Evolutionary conservation across 2,888 invertebrate species (phyloP), one percentile per base, ranked within the genome.

Genomic region (Sphinx pinastri): DNA sequence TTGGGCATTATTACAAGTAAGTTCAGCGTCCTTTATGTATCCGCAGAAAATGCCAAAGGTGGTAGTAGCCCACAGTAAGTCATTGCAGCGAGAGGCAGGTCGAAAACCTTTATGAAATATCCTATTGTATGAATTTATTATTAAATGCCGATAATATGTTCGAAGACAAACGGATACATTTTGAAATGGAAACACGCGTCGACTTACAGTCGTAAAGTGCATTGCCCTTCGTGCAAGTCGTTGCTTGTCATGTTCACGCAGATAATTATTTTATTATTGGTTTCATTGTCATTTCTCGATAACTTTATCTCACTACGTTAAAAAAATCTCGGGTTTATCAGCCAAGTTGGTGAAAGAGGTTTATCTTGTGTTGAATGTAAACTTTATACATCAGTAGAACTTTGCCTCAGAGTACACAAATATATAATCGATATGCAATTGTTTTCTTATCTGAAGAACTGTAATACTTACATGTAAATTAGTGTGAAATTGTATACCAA

Each of bases 141-240:
- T 76, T 82, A 79, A 79, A 77, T 57, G 79, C 79, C 79, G 79
- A 83, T 82, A 81, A 80, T 79, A 79, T 77, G 78, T 74, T 73
- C 76, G 75, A 80, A 83, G 83, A 87, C 85, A 87, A 85, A 79
- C 81, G 81, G 75, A 63, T 75, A 75, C 83, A 79, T 84, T 84
- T 85, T 84, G 75, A 81, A 80, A 80, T 79, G 84, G 83, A 78
- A 80, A 86, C 83, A 82, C 81, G 77, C 81, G 81, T 82, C 86
- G 81, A 84, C 84, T 84, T 83, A 86, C 84, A 83, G 84, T 84
- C 84, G 78, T 74, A 72, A 72, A 77, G 88, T 85, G 83, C 88
- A 84, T 79, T 84, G 88, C 79, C 85, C 87, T 77, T 81, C 67
- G 76, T 77, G 76, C 80, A 76, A 84, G 83, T 81, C 83, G 83